A percentile compares a stretch with the other conserved stretches of the same genome.
These are phyloP conservation scores for Anas platyrhynchos DNA, from an alignment of 2,113 vertebrate species.

Conservation along the genomic window DNA sequence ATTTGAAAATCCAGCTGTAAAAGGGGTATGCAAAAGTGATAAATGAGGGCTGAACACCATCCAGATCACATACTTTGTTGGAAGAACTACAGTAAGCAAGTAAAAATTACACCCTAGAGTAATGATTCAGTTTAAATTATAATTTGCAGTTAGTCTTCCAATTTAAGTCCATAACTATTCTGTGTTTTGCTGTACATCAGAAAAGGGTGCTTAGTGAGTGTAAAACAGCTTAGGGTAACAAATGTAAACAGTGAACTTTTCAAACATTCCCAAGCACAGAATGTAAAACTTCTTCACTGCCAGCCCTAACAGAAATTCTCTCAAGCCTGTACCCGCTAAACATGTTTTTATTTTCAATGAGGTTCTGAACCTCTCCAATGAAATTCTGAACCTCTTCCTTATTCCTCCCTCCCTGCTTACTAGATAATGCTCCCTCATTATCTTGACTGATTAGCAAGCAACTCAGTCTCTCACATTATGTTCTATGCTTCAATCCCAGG, in stretches of 20 bases:
- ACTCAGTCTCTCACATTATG: background rate
- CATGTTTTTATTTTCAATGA: conserved; percentile 17
- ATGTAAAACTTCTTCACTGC: background rate
- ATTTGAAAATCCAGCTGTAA: conserved; percentile 76
- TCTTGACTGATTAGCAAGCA: conserved; percentile 66
- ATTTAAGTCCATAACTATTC: conserved; percentile 19
- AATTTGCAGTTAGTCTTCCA: conserved; percentile 16
- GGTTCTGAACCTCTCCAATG: background rate
- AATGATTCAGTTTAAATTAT: conserved; percentile 55
- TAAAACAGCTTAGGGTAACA: background rate
- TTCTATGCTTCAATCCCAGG: conserved; percentile 45
- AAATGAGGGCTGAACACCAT: conserved; percentile 63
- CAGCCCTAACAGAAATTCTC: background rate
- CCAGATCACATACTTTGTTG: conserved; percentile 44
- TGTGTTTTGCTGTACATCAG: background rate
- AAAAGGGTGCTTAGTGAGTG: background rate
- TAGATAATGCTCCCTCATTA: conserved; percentile 61
- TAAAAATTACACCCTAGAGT: conserved; percentile 38
- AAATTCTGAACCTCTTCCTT: background rate
- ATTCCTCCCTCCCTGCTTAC: background rate
- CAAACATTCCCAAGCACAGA: background rate
- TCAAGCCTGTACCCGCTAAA: background rate
- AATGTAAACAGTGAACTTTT: conserved; percentile 21
- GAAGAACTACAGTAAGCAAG: conserved; percentile 12
- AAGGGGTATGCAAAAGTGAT: conserved; percentile 67